Evolutionary conservation across 2,888 invertebrate species (phyloP), one percentile per base, ranked within the genome.

Genomic region (Cephus nigrinus): DNA sequence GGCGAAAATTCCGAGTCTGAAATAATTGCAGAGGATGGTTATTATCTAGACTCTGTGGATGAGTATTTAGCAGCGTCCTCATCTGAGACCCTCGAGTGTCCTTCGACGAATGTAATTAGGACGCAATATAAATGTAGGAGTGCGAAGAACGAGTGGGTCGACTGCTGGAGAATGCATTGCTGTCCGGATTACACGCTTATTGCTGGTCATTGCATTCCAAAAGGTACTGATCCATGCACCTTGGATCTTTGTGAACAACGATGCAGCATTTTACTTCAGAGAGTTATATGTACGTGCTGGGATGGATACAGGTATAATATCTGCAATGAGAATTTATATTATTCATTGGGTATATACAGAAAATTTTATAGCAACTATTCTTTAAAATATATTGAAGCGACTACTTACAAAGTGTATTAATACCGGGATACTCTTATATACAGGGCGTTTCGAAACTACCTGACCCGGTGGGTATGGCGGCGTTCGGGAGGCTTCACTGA

Each of bases 221-320:
- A 93, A 84, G 91, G 93, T 3, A 92, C 93, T 82, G 94, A 95
- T 85, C 94, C 95, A 0, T 95, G 95, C 90, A 93, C 93, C 74
- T 90, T 95, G 87, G 92, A 92, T 81, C 91, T 95, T 23, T 95
- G 95, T 88, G 95, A 95, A 88, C 95, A 95, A 86, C 93, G 93
- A 74, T 95, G 95, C 86, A 93, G 93, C 36, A 93, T 94, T n/a
- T 93, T 93, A 76, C 92, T 93, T 30, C 93, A 94, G 80, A 90
- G 93, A 71, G 92, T 95, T 55, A 94, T 95, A 91, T 95, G 95
- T 89, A 94, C 94, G 35, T 95, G 95, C 86, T 93, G 93, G 86
- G 92, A 92, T 35, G 95, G 95, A 1, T 95, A 94, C 90, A 92
- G 91, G 83, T 83, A 55, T 9, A 55, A 55, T 55, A 55, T 55